Conservation (phyloP, 1,140 invertebrate species). For the Berghia stephanieae region DNA sequence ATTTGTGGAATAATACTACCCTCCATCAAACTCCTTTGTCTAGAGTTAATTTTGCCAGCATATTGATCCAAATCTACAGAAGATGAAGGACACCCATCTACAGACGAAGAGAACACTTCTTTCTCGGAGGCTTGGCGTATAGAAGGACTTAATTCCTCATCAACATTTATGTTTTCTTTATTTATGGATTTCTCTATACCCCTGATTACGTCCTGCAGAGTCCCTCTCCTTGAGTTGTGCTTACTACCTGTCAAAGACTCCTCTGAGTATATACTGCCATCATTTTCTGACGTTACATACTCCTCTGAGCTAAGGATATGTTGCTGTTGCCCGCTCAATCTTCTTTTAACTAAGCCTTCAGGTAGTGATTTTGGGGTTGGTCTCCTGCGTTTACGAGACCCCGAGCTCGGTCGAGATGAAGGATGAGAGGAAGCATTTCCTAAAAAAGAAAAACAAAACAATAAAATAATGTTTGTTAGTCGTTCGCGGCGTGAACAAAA, state of each 20-base stretch:
- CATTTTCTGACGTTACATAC: slow-evolving; percentile 58
- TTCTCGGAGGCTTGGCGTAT: no score
- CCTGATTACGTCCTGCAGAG: no score
- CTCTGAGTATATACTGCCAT: slow-evolving; percentile 53
- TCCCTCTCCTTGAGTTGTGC: no score
- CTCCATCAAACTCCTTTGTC: no score
- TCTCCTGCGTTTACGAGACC: slow-evolving; percentile 45
- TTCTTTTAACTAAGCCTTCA: slow-evolving; percentile 37
- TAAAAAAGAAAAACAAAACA: slow-evolving; percentile 39
- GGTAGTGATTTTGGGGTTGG: slow-evolving; percentile 27
- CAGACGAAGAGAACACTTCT: slow-evolving; percentile 46
- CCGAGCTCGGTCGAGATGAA: slow-evolving; percentile 53
- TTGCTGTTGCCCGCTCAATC: slow-evolving; percentile 17
- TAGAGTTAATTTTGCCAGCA: no score
- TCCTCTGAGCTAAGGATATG: slow-evolving; percentile 59
- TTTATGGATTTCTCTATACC: no score
- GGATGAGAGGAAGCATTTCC: slow-evolving; percentile 46
- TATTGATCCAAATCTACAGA: no score
- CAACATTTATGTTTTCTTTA: no score
- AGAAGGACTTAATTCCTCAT: no score
- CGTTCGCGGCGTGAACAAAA: no score
- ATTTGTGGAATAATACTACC: no score
- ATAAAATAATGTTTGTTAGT: background rate
- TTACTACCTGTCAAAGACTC: slow-evolving; percentile 48
- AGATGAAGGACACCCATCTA: slow-evolving; percentile 43